phyloP scores from a whole-genome alignment of 2,888 invertebrate genomes.

The Clanis bilineata region DNA sequence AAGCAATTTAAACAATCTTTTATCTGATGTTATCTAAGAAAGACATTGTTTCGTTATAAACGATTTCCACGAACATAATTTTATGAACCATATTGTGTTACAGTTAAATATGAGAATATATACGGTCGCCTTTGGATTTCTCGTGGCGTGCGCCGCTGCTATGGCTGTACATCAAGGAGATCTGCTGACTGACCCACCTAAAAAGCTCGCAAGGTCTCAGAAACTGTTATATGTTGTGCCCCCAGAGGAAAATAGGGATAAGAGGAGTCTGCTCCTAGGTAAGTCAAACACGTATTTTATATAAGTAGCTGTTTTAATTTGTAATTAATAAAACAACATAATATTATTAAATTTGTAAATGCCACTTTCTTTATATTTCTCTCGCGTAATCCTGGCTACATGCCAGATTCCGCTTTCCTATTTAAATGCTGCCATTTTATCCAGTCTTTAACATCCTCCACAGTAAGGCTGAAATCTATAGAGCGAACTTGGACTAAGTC shows the following conservation, averaged over 20 bases:
- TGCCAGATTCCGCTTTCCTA: too few species aligned
- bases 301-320: neutral
- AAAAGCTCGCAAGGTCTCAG: conserved; percentile 21
- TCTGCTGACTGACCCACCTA: conserved; percentile 43
- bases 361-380: too few species aligned
- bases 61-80: too few species aligned
- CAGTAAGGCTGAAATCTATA: too few species aligned
- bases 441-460: too few species aligned
- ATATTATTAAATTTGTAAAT: neutral
- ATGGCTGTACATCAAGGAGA: conserved; percentile 51
- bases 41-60: too few species aligned
- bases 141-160: conserved; percentile 55
- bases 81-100: neutral
- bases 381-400: too few species aligned
- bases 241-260: conserved; percentile 42
- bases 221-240: conserved; percentile 34
- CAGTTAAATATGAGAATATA: conserved; percentile 12
- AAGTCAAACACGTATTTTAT: conserved; percentile 23
- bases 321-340: neutral
- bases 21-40: too few species aligned
- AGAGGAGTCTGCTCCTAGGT: conserved; percentile 65
- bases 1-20: too few species aligned
- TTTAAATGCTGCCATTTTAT: too few species aligned
- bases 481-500: too few species aligned
- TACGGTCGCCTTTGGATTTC: conserved; percentile 45